Conservation (phyloP, 2,888 invertebrate genomes). For the Andrena trimmerana region DNA sequence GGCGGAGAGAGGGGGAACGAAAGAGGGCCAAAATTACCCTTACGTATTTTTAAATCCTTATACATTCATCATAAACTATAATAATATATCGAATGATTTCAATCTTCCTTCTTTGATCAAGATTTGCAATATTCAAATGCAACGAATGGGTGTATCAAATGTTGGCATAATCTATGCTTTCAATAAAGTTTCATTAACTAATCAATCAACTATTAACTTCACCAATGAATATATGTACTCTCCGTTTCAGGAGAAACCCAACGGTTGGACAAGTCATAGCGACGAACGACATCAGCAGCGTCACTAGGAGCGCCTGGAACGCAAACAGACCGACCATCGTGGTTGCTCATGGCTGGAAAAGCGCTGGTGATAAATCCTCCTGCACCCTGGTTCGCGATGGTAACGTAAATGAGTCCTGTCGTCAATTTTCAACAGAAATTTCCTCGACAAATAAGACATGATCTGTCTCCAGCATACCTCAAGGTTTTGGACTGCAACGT, state of each 20-base stretch:
- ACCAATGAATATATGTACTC: not conserved
- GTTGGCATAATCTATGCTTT: too few relatives aligned
- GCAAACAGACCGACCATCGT: constrained; percentile 42
- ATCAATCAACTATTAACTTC: not conserved
- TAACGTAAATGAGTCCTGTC: not conserved
- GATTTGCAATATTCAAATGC: too few relatives aligned
- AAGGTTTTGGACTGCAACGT: constrained; percentile 45
- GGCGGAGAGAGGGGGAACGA: too few relatives aligned
- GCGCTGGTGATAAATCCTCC: not conserved
- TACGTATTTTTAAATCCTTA: too few relatives aligned
- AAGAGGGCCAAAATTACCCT: too few relatives aligned
- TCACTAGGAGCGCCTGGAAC: constrained; percentile 46
- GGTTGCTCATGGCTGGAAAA: constrained; percentile 45
- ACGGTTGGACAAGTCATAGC: constrained; percentile 18
- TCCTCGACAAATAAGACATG: not conserved
- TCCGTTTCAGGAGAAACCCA: constrained; percentile 41
- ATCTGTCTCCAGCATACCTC: constrained; percentile 54
- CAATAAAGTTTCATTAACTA: not conserved
- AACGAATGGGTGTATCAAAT: too few relatives aligned
- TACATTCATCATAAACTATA: too few relatives aligned
- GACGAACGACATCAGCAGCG: constrained; percentile 7
- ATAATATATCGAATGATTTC: too few relatives aligned
- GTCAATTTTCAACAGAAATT: not conserved
- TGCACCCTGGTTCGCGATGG: constrained; percentile 43
- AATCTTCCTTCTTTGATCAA: too few relatives aligned